Evolutionary conservation across 2,797 vertebrate genomes (phyloP), one percentile per base, ranked within the genome.

Genomic region (Notoglanidium macrostoma): DNA sequence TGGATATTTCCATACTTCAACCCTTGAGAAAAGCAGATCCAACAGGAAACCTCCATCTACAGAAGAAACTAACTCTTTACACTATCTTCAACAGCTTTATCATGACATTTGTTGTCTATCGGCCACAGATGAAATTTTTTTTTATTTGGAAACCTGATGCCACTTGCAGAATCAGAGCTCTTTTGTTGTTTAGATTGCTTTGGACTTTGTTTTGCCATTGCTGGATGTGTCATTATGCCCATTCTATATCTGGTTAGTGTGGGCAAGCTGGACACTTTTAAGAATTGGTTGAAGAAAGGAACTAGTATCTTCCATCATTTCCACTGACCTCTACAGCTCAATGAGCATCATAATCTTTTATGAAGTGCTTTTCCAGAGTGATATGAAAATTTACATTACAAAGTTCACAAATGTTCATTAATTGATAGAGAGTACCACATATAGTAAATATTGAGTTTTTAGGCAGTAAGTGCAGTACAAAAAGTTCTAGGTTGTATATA

Each of bases 21-120:
- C 85, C 86, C 7, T 65, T 95, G 10, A 88, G 86, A 0, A 93
- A 89, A 78, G 87, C 92, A 40, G 88, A 87, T 32, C 55, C 57
- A 0, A 72, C 90, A 61, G 90, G 88, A 44, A 91, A 14, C 32
- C 85, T 94, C n/a, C 94, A 95, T 80, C 93, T 92, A 0, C 93
- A 94, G 89, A 95, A 96, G 90, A 89, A 92, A 87, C 92, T 88
- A 80, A 94, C 94, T 32, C 87, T 94, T 85, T 90, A 92, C 10
- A 94, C 86, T 8, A 70, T 95, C 40, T 57, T 85, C 65, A 92
- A 89, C 91, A 95, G 93, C 85, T 87, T 95, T 77, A 86, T 78
- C 51, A 78, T 78, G 54, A 78, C 76, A 0, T 35, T 21, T 3
- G 23, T 81, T 26, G 57, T 81, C 23, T 55, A 95, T 57, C 57